Evolutionary conservation across 2,888 invertebrate genomes (phyloP).

Genomic region (Lamellibrachia satsuma): DNA sequence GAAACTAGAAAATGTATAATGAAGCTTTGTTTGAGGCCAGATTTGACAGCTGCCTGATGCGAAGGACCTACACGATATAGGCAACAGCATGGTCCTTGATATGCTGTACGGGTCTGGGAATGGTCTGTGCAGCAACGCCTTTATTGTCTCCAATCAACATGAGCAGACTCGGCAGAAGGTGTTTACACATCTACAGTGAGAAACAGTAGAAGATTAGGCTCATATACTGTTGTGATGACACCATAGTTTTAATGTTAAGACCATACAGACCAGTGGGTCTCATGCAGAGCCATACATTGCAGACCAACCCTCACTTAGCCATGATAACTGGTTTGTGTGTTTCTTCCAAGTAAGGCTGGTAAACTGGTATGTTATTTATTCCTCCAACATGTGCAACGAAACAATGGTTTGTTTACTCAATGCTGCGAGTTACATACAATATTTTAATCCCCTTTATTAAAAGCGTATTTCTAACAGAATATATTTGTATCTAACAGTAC

Average conservation of each 20-base stretch:
- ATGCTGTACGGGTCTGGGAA: slow-evolving; percentile 47
- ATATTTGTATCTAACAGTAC: no score
- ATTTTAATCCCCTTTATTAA: no score
- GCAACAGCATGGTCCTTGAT: slow-evolving; percentile 53
- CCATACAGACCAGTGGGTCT: background rate
- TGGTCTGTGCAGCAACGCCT: slow-evolving; percentile 45
- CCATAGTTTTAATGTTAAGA: background rate
- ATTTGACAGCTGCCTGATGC: background rate
- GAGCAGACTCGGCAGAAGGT: slow-evolving; percentile 65
- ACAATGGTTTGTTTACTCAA: no score
- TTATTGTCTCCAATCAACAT: slow-evolving; percentile 51
- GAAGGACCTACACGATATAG: slow-evolving; percentile 31
- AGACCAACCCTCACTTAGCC: no score
- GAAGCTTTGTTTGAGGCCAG: background rate
- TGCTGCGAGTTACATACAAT: no score
- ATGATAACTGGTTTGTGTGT: no score
- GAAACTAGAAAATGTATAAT: background rate
- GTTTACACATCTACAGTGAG: slow-evolving; percentile 61
- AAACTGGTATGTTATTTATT: background rate
- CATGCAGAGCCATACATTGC: background rate
- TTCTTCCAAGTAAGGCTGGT: no score
- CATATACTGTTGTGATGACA: background rate
- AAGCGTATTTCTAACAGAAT: no score
- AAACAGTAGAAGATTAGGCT: background rate
- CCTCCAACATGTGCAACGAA: no score